Percentiles rank a stretch among this genome's conserved stretches.
phyloP scores from a whole-genome alignment of 1,140 invertebrate species.

The Diorhabda elongata region DNA sequence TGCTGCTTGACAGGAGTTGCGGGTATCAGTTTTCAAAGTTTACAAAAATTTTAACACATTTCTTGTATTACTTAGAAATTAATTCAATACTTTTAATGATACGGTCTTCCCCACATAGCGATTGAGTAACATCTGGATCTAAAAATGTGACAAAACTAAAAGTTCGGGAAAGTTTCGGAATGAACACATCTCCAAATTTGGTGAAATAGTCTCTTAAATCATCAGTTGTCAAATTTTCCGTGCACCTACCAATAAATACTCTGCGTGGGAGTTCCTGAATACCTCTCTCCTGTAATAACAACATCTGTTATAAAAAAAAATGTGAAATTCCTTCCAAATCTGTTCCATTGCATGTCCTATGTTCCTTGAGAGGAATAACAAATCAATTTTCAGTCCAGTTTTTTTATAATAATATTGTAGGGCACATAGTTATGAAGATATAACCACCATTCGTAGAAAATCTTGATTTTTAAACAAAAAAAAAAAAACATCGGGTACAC shows the following conservation, averaged over 20 bases:
- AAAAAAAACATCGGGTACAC: no score
- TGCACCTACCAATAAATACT: constrained; percentile 93
- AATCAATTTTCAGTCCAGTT: no score
- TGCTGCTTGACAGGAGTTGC: no score
- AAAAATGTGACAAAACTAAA: constrained; percentile 96
- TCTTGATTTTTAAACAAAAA: no score
- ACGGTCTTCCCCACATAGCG: constrained; percentile 93
- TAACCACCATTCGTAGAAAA: no score
- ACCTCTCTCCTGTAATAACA: constrained; percentile 63
- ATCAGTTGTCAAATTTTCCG: constrained; percentile 83
- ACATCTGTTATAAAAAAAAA: no score
- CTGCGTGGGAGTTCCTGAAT: constrained; percentile 88
- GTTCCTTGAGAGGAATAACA: no score
- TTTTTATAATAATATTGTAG: no score
- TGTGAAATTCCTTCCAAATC: no score
- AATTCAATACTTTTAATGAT: constrained; percentile 75
- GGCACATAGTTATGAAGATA: no score
- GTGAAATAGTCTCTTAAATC: constrained; percentile 92
- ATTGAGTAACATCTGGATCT: constrained; percentile 90
- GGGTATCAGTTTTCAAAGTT: neutral
- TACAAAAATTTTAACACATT: neutral
- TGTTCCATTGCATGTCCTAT: no score
- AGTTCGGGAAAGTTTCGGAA: constrained; percentile 89
- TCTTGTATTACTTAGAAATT: neutral
- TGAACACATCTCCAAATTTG: constrained; percentile 95